Evolutionary conservation across 2,888 invertebrate genomes (phyloP).

Genomic region (Lacanobia oleracea): DNA sequence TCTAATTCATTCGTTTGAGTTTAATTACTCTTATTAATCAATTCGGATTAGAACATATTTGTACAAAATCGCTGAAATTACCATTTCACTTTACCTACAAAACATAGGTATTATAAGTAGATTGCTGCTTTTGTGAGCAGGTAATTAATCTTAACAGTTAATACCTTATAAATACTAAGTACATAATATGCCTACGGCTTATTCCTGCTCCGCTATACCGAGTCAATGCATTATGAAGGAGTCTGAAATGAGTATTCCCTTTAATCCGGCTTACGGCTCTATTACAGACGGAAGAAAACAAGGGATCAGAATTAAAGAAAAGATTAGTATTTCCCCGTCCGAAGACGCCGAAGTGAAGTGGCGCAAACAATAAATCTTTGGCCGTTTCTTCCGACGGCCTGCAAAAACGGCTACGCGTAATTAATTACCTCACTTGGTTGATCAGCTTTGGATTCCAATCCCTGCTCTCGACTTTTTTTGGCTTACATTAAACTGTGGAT

Average conservation of each 20-base stretch:
- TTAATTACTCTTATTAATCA: constrained; percentile 57
- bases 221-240: constrained; percentile 78
- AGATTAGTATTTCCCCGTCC: constrained; percentile 84
- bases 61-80: constrained; percentile 34
- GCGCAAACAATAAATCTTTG: constrained; percentile 86
- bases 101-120: constrained; percentile 11
- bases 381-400: constrained; percentile 81
- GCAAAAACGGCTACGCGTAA: constrained; percentile 87
- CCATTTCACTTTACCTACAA: constrained; percentile 31
- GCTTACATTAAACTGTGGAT: constrained; percentile 77
- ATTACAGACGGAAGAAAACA: constrained; percentile 83
- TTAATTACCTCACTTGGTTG: constrained; percentile 84
- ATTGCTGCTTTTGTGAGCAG: constrained; percentile 15
- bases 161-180: constrained; percentile 52
- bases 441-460: constrained; percentile 85
- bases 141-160: constrained; percentile 49
- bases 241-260: constrained; percentile 78
- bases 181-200: constrained; percentile 30
- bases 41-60: constrained; percentile 54
- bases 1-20: constrained; percentile 50
- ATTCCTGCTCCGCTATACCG: constrained; percentile 56
- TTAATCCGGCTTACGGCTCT: constrained; percentile 83
- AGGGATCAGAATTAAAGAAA: constrained; percentile 87
- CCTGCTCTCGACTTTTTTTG: constrained; percentile 86
- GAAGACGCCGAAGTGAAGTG: constrained; percentile 79